phyloP scores from a whole-genome alignment of 2,113 vertebrate genomes.

The Megalops atlanticus region DNA sequence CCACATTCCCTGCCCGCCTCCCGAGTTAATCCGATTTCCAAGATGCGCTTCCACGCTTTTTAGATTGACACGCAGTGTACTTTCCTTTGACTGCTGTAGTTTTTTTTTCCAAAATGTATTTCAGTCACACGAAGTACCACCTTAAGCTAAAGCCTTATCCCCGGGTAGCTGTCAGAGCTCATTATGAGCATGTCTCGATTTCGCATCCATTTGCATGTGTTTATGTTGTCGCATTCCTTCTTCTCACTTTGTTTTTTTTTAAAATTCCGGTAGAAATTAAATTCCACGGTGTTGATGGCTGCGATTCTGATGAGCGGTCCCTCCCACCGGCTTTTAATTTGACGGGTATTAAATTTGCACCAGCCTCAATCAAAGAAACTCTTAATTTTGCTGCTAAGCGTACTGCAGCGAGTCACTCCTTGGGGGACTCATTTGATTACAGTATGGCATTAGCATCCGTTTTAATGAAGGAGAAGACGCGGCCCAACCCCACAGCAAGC shows the following conservation, averaged over 20 bases:
- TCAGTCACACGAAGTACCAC: not conserved
- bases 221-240: not conserved
- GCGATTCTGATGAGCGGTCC: conserved; percentile 9
- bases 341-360: conserved; percentile 59
- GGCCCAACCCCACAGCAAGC: conserved; percentile 37
- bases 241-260: no score
- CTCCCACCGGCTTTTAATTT: conserved; percentile 57
- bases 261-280: conserved; percentile 21
- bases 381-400: conserved; percentile 64
- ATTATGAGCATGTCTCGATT: not conserved
- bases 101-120: not conserved
- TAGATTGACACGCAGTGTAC: not conserved
- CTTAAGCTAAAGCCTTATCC: not conserved
- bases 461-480: conserved; percentile 53
- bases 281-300: not conserved
- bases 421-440: conserved; percentile 64
- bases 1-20: no score
- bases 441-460: conserved; percentile 67
- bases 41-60: no score
- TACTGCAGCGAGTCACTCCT: conserved; percentile 53
- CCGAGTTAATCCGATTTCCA: no score
- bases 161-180: not conserved
- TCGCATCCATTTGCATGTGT: not conserved
- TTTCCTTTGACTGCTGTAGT: not conserved
- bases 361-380: conserved; percentile 62